Evolutionary conservation across 35 echinoderm and acorn worm genomes (phyloP), one percentile per base, ranked within the genome.

Genomic region (Ophioderma brevispina): DNA sequence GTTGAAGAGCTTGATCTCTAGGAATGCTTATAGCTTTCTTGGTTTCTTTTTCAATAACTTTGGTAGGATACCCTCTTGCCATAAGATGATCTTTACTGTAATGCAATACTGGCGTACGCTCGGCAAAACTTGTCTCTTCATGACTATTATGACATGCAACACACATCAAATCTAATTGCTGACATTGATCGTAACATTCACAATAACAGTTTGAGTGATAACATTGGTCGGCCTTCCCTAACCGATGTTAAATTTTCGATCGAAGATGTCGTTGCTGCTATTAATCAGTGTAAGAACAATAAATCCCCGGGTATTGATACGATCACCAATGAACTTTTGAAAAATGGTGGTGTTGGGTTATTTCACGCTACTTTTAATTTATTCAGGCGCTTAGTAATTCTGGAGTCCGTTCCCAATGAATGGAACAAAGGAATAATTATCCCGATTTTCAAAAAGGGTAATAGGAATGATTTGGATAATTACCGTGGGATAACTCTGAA

Each of bases 401-500:
- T 70, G 10, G 59, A 70, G n/a, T 25, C 15, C 2, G n/a, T 30
- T 70, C 59, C 59, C 2, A 25, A 70, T 30, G 59, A 70, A 70
- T 70, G 59, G 59, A 70, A 70, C 59, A 70, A 70, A 70, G 59
- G 59, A 15, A 70, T 70, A 3, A 80, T 80, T 80, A 36, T 80
- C 6, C 78, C 34, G 36, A 36, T 80, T 37, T 80, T 10, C 36
- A 80, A 80, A 25, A 80, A 80, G 32, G 78, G 78, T 80, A 40
- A 25, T 25, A 15, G n/a, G 33, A 80, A 40, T 37, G 78, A 80
- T 35, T 33, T 80, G 3, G 36, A 80, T 35, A 80, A 80, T 35
- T 80, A 80, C 34, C 11, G 78, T 15, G 78, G 78, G 4, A 80
- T 80, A 21, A 80, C 78, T 4, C 78, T 37, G 11, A 80, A 32